These are phyloP conservation scores for Chirona hameri DNA, from an alignment of 2,888 invertebrate species.

Conservation along the genomic window DNA sequence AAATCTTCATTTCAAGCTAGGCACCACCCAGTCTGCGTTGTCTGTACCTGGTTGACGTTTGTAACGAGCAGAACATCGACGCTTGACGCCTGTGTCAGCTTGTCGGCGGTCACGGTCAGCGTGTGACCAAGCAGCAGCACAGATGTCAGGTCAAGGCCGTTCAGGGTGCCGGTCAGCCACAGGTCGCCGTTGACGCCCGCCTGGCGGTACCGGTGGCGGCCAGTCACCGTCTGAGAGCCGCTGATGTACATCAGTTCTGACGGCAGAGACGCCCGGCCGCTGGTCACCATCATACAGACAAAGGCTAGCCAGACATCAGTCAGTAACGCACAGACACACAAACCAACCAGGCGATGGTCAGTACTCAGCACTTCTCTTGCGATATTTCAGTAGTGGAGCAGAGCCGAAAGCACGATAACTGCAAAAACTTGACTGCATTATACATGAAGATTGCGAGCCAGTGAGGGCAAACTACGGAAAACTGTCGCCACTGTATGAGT, in stretches of 20 bases:
- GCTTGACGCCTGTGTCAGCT: neutral
- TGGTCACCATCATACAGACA: no score
- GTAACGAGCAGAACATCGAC: neutral
- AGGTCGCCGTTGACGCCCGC: slow-evolving; percentile 5
- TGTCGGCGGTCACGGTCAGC: neutral
- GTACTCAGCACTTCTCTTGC: no score
- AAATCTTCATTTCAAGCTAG: no score
- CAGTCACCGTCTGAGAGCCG: neutral
- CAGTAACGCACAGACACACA: no score
- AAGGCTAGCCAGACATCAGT: neutral
- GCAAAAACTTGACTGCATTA: no score
- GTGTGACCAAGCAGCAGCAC: neutral
- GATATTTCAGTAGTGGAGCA: no score
- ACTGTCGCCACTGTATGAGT: no score
- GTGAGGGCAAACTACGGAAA: no score
- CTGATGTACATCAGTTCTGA: slow-evolving; percentile 3
- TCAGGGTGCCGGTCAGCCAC: neutral
- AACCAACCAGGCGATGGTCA: no score
- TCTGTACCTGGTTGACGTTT: slow-evolving; percentile 2
- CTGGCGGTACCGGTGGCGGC: neutral
- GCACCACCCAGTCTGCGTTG: no score
- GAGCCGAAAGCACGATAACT: no score
- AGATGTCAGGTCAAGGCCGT: neutral
- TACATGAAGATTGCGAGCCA: no score
- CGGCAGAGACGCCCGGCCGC: neutral